These are phyloP conservation scores for Narcine bancroftii DNA, from an alignment of 2,113 vertebrate genomes.

Conservation along the genomic window DNA sequence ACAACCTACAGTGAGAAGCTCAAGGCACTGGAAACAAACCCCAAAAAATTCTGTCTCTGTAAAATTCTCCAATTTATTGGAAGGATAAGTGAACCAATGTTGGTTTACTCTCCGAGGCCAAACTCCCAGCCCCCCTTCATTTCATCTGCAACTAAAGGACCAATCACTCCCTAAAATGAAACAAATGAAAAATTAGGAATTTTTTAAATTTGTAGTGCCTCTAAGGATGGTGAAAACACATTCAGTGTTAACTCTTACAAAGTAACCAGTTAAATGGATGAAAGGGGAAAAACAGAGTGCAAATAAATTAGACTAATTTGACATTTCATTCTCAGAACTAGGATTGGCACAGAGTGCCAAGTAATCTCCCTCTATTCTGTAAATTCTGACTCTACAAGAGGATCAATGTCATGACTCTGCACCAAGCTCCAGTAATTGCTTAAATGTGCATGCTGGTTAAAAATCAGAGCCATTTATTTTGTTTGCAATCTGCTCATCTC, in stretches of 20 bases:
- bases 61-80: no score
- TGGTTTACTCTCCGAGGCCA: no score
- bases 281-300: neutral
- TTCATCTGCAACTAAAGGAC: neutral
- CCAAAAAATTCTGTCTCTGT: no score
- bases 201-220: neutral
- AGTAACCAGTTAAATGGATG: neutral
- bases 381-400: neutral
- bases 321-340: neutral
- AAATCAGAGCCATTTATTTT: neutral
- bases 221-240: neutral
- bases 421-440: neutral
- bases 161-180: neutral
- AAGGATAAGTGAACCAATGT: no score
- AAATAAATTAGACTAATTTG: neutral
- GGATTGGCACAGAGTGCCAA: neutral
- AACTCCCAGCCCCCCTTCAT: neutral
- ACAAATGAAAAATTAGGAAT: neutral
- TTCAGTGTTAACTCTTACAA: neutral
- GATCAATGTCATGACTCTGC: neutral
- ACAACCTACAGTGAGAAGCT: no score
- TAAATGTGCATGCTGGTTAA: neutral
- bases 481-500: neutral
- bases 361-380: neutral
- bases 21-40: no score